Base-by-base conservation (phyloP, 2,888 invertebrate species). In the Eustalomyia histrio region DNA sequence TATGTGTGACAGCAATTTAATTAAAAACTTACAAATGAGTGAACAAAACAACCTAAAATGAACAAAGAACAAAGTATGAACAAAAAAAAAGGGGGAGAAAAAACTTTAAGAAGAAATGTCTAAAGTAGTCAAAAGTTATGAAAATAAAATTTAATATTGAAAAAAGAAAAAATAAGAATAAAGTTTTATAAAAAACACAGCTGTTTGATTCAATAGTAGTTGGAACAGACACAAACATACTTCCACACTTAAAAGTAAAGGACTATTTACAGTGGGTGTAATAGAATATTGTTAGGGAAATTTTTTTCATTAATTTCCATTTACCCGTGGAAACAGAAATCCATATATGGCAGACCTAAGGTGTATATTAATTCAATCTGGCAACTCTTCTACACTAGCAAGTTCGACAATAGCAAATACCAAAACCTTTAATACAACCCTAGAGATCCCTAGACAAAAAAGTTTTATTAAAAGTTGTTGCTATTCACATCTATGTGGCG, bases 11-110 rank as follows among this genome's bases (percentile, higher is more conserved):
- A 81, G 83, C 76, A 84, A 83, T 84, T 84, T 84, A 84, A 84
- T 84, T 84, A 84, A 83, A 84, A 84, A 83, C 82, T 84, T 83
- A 82, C 83, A 84, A 84, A 84, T 84, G 82, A 79, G 75, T 81
- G 84, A 82, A 75, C 80, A 80, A 76, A 78, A 78, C 69, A 81
- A 81, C 73, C 65, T 55, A 78, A 71, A 71, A 74, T 58, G 71
- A 78, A 78, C 67, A 72, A 72, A 73, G 73, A 50, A 82, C 53
- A 63, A 18, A 47, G 33, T 61, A 64, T 69, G 50, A 24, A 61
- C 61, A 60, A 73, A 72, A 35, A 35, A 47, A 61, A 63, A 53
- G 50, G 14, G 43, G 61, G 50, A 21, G 12, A 67, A 63, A 29
- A 68, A 72, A 79, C 55, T 55, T 65, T 29, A 50, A 47, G 50